Evolutionary conservation across 2,113 vertebrate genomes (phyloP).

Genomic region (Heptranchias perlo): DNA sequence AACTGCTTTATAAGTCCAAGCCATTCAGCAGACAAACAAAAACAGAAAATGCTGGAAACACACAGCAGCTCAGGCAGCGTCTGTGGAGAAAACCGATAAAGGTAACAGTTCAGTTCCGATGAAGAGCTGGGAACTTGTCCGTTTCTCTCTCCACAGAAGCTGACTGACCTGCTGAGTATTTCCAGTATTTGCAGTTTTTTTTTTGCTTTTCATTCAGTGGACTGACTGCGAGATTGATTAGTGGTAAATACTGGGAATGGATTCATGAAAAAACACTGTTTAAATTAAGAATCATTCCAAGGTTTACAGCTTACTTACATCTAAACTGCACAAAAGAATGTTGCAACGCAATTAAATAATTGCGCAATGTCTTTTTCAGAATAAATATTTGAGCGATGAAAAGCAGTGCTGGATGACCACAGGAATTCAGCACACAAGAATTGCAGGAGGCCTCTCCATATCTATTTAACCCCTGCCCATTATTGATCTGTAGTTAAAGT

Average conservation of each 20-base stretch:
- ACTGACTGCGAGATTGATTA: background rate
- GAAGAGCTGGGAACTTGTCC: background rate
- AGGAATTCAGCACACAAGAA: background rate
- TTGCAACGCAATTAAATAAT: background rate
- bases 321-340: background rate
- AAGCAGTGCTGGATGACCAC: background rate
- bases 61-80: too few relatives aligned
- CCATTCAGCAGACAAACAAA: background rate
- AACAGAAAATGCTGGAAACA: too few relatives aligned
- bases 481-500: background rate
- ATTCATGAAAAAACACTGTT: background rate
- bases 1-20: background rate
- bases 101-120: background rate
- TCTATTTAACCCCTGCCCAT: background rate
- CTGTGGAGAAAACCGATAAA: too few relatives aligned
- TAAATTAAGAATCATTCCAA: background rate
- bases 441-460: background rate
- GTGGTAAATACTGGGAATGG: background rate
- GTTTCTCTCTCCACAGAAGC: background rate
- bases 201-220: background rate
- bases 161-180: background rate
- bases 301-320: background rate
- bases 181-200: background rate
- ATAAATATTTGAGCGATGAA: background rate
- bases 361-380: background rate